phyloP scores from a whole-genome alignment of 2,113 vertebrate genomes.

The Plectropomus leopardus region DNA sequence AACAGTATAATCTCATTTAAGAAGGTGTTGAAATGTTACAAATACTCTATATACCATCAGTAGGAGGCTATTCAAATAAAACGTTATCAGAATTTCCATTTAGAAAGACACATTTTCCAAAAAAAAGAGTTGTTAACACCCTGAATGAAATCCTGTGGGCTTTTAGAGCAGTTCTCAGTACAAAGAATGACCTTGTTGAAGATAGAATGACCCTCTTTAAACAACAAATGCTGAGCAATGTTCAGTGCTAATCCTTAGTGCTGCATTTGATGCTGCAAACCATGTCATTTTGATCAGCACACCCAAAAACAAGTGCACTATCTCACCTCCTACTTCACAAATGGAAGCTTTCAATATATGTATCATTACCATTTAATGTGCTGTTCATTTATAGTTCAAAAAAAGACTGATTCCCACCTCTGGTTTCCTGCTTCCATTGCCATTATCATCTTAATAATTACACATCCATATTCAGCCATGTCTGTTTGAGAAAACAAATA shows the following conservation, averaged over 20 bases:
- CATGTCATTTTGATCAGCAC: constrained; percentile 8
- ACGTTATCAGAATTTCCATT: too few relatives aligned
- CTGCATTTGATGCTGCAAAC: constrained; percentile 8
- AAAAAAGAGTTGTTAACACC: too few relatives aligned
- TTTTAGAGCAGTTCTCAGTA: neutral
- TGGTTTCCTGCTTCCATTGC: neutral
- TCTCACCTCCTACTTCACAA: neutral
- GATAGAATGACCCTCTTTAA: constrained; percentile 20
- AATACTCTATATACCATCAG: too few relatives aligned
- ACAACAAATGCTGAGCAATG: neutral
- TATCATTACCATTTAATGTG: neutral
- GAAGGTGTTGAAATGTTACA: too few relatives aligned
- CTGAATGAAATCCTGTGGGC: too few relatives aligned
- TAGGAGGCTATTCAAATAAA: too few relatives aligned
- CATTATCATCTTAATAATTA: neutral
- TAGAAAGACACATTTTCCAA: too few relatives aligned
- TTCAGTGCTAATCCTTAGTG: constrained; percentile 1
- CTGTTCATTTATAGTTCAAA: neutral
- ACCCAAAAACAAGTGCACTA: neutral
- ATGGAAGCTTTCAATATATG: neutral
- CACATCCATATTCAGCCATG: neutral
- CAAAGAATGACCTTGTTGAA: neutral
- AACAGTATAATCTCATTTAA: too few relatives aligned
- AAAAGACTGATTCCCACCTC: neutral
- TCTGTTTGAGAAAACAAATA: neutral